Conservation (phyloP, 1,140 invertebrate genomes). For the Acromyrmex echinatior region DNA sequence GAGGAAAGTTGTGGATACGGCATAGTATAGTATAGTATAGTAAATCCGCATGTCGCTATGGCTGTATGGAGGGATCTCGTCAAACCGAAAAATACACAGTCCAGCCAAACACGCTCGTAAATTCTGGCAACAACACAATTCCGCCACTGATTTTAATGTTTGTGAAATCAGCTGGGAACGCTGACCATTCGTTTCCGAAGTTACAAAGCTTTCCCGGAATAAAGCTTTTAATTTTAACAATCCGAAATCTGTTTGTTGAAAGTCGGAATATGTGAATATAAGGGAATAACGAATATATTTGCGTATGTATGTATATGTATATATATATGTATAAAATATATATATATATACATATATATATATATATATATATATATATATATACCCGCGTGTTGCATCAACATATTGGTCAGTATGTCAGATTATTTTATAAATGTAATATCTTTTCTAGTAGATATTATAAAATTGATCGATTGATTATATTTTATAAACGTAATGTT, state of each 20-base stretch:
- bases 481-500: too few relatives aligned
- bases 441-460: too few relatives aligned
- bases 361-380: too few relatives aligned
- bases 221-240: conserved; percentile 50
- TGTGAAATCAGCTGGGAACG: conserved; percentile 52
- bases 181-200: conserved; percentile 39
- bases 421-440: too few relatives aligned
- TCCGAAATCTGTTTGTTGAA: not conserved
- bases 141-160: conserved; percentile 60
- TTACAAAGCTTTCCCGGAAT: conserved; percentile 1
- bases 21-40: conserved; percentile 5
- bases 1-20: conserved; percentile 34
- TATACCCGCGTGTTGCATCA: too few relatives aligned
- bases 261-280: not conserved
- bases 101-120: conserved; percentile 72
- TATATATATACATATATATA: too few relatives aligned
- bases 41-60: not conserved
- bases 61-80: conserved; percentile 1
- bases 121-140: conserved; percentile 51
- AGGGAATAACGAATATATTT: not conserved
- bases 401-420: too few relatives aligned
- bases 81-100: conserved; percentile 58
- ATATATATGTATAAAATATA: too few relatives aligned
- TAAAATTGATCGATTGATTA: too few relatives aligned
- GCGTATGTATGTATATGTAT: not conserved